Evolutionary conservation across 2,797 vertebrate species (phyloP).

Genomic region (Oreochromis mossambicus): DNA sequence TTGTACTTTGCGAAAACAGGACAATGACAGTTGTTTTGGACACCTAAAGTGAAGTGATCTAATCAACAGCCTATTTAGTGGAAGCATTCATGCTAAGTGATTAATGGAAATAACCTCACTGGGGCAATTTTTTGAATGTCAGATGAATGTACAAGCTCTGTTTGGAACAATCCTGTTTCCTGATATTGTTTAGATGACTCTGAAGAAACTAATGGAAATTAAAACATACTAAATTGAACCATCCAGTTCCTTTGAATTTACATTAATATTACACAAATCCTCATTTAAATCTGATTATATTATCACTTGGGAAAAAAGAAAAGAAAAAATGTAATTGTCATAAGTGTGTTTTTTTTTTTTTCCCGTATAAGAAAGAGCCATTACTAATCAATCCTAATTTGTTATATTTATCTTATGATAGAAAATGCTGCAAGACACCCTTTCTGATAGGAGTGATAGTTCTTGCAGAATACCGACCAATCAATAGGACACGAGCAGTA

Average conservation of each 20-base stretch:
- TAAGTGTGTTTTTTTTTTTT: not conserved
- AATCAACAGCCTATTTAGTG: slow-evolving; percentile 9
- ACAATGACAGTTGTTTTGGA: slow-evolving; percentile 10
- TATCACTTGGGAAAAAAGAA: not conserved
- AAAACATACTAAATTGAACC: not conserved
- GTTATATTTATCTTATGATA: not conserved
- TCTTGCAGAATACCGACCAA: not conserved
- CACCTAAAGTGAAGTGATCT: slow-evolving; percentile 12
- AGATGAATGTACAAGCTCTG: not conserved
- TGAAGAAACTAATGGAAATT: not conserved
- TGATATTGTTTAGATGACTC: not conserved
- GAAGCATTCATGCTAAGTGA: not conserved
- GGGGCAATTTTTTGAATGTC: slow-evolving; percentile 1
- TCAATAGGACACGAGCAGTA: not conserved
- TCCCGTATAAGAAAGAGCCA: not conserved
- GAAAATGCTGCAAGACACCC: not conserved
- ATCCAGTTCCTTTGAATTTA: not conserved
- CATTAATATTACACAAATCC: not conserved
- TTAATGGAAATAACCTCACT: not conserved
- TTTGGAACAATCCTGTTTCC: fast-evolving
- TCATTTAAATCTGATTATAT: not conserved
- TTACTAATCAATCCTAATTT: not conserved
- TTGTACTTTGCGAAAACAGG: slow-evolving; percentile 29
- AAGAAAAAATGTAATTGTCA: not conserved
- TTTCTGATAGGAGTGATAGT: not conserved